Evolutionary conservation across 2,113 vertebrate genomes (phyloP), one percentile per base, ranked within the genome.

Genomic region (Takifugu flavidus): DNA sequence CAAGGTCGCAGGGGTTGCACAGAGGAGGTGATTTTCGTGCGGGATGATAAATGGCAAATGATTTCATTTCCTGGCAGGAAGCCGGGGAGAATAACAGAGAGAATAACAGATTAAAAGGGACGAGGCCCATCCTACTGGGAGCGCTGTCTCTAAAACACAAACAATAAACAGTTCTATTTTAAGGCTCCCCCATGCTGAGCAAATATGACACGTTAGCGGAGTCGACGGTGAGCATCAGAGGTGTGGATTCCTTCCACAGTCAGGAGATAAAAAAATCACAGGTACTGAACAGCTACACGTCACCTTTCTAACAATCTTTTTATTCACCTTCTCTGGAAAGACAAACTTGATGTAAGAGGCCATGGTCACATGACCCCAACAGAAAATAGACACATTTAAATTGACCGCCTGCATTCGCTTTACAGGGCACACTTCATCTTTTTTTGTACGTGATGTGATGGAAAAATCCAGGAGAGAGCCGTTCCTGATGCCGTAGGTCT

Each of bases 121-220:
- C 50, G 57, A 52, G 49, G 51, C 52, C 13, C 54, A 59, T 29
- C 13, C 62, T 13, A n/a, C 4, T 5, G 54, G 65, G 70, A 71
- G 10, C 28, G 45, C n/a, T 7, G 26, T 8, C 27, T 56, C 51
- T 13, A 54, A 25, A 72, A 49, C 5, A 54, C 26, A 56, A 58
- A 57, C 28, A 49, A 73, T 27, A 55, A 28, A 60, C 29, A 43
- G 46, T 62, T 68, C 70, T 59, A 64, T 75, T 78, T 83, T 62
- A 64, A 62, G 63, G 39, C 62, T 77, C 78, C 65, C 67, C 53
- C 67, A 74, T 70, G 62, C 20, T 65, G 69, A 82, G 72, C 59
- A 65, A 70, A 77, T 78, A 65, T 51, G 63, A 72, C 50, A 42
- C 54, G 50, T 65, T 59, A 44, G 58, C 39, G 31, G 56, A 75